These are phyloP conservation scores for Pelvicachromis taeniatus DNA, from an alignment of 2,113 vertebrate genomes.

Conservation along the genomic window DNA sequence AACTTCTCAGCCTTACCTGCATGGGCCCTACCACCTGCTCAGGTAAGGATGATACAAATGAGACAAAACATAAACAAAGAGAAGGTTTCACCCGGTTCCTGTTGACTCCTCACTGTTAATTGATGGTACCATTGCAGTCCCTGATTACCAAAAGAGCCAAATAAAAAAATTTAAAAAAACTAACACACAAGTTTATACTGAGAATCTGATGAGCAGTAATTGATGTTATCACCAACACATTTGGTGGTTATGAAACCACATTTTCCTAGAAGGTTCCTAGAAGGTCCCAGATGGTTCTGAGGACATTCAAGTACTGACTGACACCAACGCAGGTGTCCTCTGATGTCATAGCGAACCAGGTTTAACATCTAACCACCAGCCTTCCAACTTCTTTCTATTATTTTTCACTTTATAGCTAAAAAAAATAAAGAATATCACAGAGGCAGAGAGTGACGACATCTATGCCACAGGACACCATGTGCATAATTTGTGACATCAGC, in stretches of 20 bases:
- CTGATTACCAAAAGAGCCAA: background rate
- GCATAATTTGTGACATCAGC: background rate
- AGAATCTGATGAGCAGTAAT: background rate
- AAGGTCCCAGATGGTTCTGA: too few relatives aligned
- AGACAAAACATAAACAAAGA: background rate
- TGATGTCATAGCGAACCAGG: fast-evolving
- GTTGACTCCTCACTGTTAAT: background rate
- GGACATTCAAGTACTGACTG: background rate
- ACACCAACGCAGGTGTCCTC: background rate
- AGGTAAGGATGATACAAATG: background rate
- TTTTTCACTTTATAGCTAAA: background rate
- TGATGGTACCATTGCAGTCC: background rate
- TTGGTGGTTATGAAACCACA: background rate
- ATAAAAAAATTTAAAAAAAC: background rate
- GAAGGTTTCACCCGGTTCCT: background rate
- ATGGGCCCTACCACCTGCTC: background rate
- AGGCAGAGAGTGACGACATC: background rate
- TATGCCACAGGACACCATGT: background rate
- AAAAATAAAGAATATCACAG: background rate
- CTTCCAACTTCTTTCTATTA: background rate
- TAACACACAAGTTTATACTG: background rate
- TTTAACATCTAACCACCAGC: background rate
- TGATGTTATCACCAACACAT: background rate
- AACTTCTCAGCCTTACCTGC: background rate
- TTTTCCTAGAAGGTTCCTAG: background rate